These are phyloP conservation scores for Orchesella flavescens DNA, from an alignment of 2,888 invertebrate species.

Conservation along the genomic window DNA sequence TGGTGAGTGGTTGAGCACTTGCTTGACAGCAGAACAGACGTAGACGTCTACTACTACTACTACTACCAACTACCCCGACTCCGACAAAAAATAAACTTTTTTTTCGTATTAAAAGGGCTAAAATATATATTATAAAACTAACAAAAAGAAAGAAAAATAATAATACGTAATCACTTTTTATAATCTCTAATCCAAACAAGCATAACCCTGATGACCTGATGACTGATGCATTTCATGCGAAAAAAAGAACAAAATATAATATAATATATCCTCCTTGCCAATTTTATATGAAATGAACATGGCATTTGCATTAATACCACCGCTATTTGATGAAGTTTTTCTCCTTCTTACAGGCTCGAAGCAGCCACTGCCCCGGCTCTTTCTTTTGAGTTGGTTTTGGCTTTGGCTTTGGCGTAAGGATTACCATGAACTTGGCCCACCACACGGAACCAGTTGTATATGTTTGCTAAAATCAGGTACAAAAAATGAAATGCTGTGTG, in stretches of 20 bases:
- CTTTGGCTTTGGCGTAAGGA: too few relatives aligned
- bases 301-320: slow-evolving; percentile 41
- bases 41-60: not conserved
- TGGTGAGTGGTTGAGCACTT: too few relatives aligned
- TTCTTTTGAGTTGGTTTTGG: too few relatives aligned
- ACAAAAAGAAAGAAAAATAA: not conserved
- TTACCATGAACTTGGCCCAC: not conserved
- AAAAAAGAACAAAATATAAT: slow-evolving; percentile 8
- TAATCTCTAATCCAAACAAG: slow-evolving; percentile 47
- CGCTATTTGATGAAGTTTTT: not conserved
- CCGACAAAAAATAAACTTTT: too few relatives aligned
- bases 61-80: not conserved
- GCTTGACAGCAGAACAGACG: not conserved
- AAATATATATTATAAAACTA: not conserved
- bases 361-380: too few relatives aligned
- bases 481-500: not conserved
- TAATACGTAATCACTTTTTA: slow-evolving; percentile 35
- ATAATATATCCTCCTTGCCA: slow-evolving; percentile 27
- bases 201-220: slow-evolving; percentile 56
- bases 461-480: not conserved
- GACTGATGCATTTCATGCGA: slow-evolving; percentile 29
- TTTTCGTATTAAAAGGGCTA: not conserved
- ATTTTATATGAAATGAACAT: slow-evolving; percentile 42
- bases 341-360: too few relatives aligned
- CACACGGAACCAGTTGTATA: slow-evolving; percentile 14